phyloP scores from a whole-genome alignment of 2,113 vertebrate genomes.

The Zosterops lateralis region DNA sequence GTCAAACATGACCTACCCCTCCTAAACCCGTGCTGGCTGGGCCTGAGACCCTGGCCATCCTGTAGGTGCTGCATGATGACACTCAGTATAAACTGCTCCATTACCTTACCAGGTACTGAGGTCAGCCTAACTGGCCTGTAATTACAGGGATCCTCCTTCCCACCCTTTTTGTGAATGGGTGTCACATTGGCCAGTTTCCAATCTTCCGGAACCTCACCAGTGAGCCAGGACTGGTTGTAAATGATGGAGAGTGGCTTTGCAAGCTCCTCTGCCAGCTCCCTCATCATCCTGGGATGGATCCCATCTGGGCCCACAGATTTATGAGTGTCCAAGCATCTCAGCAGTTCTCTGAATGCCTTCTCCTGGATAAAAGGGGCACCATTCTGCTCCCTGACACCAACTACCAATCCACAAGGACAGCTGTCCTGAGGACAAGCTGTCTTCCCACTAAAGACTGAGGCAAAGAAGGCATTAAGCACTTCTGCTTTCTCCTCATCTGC shows the following conservation, averaged over 20 bases:
- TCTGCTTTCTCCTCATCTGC: background rate
- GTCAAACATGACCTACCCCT: background rate
- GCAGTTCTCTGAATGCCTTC: background rate
- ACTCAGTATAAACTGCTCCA: background rate
- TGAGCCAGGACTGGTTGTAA: too few relatives aligned
- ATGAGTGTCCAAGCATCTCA: background rate
- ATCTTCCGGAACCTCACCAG: background rate
- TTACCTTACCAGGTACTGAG: background rate
- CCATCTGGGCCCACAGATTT: background rate
- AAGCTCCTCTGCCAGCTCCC: background rate
- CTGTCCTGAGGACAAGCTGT: background rate
- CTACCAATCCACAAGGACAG: background rate
- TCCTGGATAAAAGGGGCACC: background rate
- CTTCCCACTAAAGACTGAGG: background rate
- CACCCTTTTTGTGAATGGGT: background rate
- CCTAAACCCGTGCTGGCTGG: background rate
- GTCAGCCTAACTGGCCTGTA: background rate
- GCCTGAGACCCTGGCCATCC: background rate
- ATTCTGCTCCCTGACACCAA: background rate
- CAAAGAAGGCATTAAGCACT: background rate
- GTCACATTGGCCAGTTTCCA: background rate
- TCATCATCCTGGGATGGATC: background rate
- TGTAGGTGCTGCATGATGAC: background rate
- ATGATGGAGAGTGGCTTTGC: background rate
- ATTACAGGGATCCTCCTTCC: background rate